Evolutionary conservation across 92 coral and sea anemone genomes (phyloP), one percentile per base, ranked within the genome.

Genomic region (Meandrina meandrites): DNA sequence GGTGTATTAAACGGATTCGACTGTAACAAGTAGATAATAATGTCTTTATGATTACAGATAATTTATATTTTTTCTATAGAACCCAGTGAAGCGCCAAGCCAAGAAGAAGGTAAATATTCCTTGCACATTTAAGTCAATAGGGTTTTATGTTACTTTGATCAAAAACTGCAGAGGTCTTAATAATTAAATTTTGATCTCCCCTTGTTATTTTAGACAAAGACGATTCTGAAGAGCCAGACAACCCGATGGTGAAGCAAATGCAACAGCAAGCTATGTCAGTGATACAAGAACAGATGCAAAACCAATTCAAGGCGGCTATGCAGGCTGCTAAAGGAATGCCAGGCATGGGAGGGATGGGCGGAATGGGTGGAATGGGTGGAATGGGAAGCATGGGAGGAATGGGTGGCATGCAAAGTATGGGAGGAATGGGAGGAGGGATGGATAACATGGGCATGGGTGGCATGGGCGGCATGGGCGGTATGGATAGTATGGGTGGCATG

Each of bases 201-300:
- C 32, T 58, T 37, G 17, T 50, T 21, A 32, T 56, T 57, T 24
- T 30, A 92, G 94, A 92, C 40, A 86, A 81, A n/a, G 94, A 84
- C 69, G 88, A 82, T 32, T 94, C 95, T 50, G 98, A 93, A 32
- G 79, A 89, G 71, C 83, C 96, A 30, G 92, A 89, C 68, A 90
- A 93, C 74, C 92, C 81, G 19, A 86, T 86, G 78, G 56, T 95
- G 78, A 89, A 91, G 73, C 91, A 90, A 71, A 89, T 95, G 93
- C 98, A 95, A 21, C 85, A 79, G 32, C 92, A 92, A 74, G 98
- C 98, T 31, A 76, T 93, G 87, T 54, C 66, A 21, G 89, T 80
- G 57, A 86, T 86, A 72, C 96, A 95, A 78, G 96, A 92, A 30
- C 96, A 95, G 51, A 80, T 91, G 89, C 91, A 91, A 74, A 82